These are phyloP conservation scores for Sarcophaga carnaria DNA, from an alignment of 2,888 invertebrate species.

Conservation along the genomic window DNA sequence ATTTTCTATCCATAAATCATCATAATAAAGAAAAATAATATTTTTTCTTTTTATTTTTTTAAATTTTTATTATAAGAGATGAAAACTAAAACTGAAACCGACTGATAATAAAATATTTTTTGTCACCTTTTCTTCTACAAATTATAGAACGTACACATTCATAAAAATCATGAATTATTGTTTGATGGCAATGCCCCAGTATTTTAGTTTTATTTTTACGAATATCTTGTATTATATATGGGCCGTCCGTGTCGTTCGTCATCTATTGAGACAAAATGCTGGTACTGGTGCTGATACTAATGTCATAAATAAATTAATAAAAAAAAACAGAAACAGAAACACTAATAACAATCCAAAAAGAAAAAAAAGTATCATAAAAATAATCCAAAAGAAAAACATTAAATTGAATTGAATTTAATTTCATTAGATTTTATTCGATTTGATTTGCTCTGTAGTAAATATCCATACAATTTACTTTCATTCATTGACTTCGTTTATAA, in stretches of 20 bases:
- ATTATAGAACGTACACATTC: too few relatives aligned
- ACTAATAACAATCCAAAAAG: not conserved
- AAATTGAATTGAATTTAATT: conserved; percentile 53
- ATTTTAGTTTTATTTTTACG: not conserved
- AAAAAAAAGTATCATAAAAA: conserved; percentile 29
- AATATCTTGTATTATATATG: not conserved
- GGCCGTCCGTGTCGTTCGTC: not conserved
- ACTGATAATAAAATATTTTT: too few relatives aligned
- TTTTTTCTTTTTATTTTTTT: too few relatives aligned
- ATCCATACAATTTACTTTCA: not conserved
- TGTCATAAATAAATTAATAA: not conserved
- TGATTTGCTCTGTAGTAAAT: conserved; percentile 13
- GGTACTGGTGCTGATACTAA: conserved; percentile 19
- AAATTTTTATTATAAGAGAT: too few relatives aligned
- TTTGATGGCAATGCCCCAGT: too few relatives aligned
- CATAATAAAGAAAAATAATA: too few relatives aligned
- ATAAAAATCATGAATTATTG: too few relatives aligned
- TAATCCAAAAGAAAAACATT: conserved; percentile 44
- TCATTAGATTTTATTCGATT: conserved; percentile 51
- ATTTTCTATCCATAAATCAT: too few relatives aligned
- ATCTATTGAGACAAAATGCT: conserved; percentile 16
- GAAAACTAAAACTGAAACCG: too few relatives aligned
- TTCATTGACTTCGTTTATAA: not conserved
- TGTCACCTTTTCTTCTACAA: too few relatives aligned
- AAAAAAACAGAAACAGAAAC: not conserved